phyloP scores from a whole-genome alignment of 2,888 invertebrate genomes.

The Spilosoma lubricipeda region DNA sequence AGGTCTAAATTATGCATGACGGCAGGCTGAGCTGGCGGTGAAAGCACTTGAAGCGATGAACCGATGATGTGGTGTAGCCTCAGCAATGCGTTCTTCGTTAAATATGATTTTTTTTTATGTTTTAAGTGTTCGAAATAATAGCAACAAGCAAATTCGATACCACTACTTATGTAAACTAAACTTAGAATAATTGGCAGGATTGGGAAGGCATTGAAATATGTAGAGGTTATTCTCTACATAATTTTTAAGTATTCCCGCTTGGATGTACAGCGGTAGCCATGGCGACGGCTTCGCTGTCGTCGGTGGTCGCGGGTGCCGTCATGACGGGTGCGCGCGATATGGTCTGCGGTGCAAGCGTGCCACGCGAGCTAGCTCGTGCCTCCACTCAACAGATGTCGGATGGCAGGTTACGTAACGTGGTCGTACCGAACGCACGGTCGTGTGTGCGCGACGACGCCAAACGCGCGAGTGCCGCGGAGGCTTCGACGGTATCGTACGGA shows the following conservation, averaged over 20 bases:
- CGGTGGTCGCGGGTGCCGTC: conserved; percentile 61
- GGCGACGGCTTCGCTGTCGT: conserved; percentile 59
- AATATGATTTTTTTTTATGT: conserved; percentile 56
- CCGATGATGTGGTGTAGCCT: conserved; percentile 51
- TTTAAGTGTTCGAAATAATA: conserved; percentile 61
- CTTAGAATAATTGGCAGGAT: conserved; percentile 69
- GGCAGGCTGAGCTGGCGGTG: conserved; percentile 72
- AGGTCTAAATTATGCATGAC: conserved; percentile 66
- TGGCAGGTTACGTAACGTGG: conserved; percentile 76
- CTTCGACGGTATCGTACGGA: conserved; percentile 40
- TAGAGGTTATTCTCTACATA: conserved; percentile 60
- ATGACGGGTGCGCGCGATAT: conserved; percentile 73
- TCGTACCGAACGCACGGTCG: conserved; percentile 73
- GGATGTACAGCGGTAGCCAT: conserved; percentile 64
- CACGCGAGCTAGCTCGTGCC: conserved; percentile 64
- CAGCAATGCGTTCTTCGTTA: conserved; percentile 61
- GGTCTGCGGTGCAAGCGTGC: conserved; percentile 80
- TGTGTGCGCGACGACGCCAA: conserved; percentile 68
- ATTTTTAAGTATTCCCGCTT: conserved; percentile 66
- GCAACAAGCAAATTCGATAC: conserved; percentile 68
- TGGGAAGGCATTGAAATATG: conserved; percentile 61
- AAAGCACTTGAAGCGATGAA: conserved; percentile 72
- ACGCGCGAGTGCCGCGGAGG: conserved; percentile 78
- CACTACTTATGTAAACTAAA: conserved; percentile 63
- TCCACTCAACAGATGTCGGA: conserved; percentile 81